phyloP scores from a whole-genome alignment of 2,797 vertebrate genomes.

The Nasua narica region DNA sequence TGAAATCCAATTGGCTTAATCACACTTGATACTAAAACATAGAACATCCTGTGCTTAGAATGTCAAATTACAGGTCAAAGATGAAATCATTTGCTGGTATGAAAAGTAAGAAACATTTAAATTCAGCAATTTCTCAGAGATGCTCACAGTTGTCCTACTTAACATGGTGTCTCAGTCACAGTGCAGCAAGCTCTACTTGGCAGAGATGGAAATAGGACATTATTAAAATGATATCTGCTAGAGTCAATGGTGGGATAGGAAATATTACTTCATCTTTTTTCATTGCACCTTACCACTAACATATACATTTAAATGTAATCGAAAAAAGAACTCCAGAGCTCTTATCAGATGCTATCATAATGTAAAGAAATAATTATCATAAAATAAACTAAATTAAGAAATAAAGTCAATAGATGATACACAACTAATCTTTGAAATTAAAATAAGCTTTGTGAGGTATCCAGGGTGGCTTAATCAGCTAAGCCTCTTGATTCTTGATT shows the following conservation, averaged over 20 bases:
- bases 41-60: not conserved
- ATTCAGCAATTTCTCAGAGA: conserved; percentile 32
- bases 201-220: not conserved
- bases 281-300: not conserved
- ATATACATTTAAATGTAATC: not conserved
- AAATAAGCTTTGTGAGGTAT: not conserved
- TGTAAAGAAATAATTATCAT: not conserved
- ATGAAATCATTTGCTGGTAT: conserved; percentile 28
- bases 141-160: not conserved
- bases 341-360: not conserved
- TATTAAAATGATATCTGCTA: not conserved
- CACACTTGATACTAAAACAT: not conserved
- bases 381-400: not conserved
- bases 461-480: not conserved
- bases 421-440: not conserved
- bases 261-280: not conserved
- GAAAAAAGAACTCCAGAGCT: not conserved
- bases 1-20: conserved; percentile 40
- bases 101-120: conserved; percentile 43
- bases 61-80: conserved; percentile 43
- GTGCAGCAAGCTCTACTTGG: not conserved
- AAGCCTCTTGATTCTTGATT: not conserved
- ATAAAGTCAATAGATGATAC: not conserved
- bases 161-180: not conserved
- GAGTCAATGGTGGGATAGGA: not conserved